Evolutionary conservation across 2,888 invertebrate species (phyloP), one percentile per base, ranked within the genome.

Genomic region (Willowsia nigromaculata): DNA sequence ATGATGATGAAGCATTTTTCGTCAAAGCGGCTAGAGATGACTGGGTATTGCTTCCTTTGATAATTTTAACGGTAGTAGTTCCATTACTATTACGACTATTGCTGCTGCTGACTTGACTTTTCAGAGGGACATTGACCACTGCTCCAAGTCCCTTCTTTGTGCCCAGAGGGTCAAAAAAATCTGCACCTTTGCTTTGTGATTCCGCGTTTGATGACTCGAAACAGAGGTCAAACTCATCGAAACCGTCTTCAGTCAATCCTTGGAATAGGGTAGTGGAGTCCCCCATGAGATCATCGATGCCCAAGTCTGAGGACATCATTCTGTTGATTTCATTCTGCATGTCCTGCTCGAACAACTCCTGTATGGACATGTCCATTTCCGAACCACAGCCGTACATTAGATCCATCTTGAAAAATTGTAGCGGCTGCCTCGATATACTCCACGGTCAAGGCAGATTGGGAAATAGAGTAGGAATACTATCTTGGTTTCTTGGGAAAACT

Each of bases 291-390:
- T 88, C 88, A 84, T 88, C 84, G 15, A 88, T 84, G 27, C 85
- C 80, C 68, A 81, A 71, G 47, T 90, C 90, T 5, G 83, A 78
- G 76, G 88, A 74, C 82, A 88, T 80, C 86, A 90, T 90, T 56
- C 87, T 43, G 71, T 81, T 87, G 71, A 97, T 97, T 94, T 97
- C 97, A 92, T 96, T 96, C 93, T 97, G 97, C 91, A 98, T 97
- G 93, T 98, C 98, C 94, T 97, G 96, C 93, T 98, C 97, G 91
- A 98, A 95, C 96, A 98, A 97, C 93, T 98, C 98, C 94, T 97
- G 97, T 93, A 98, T 95, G 80, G 97, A 97, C 76, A 92, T 84
- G 85, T 92, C 91, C 90, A 91, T 91, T 40, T 92, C 92, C 80
- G 87, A 88, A 6, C 90, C 89, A 83, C 92, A 91, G 50, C 91